Conservation (phyloP, 2,797 vertebrate genomes). For the Sus cebifrons region DNA sequence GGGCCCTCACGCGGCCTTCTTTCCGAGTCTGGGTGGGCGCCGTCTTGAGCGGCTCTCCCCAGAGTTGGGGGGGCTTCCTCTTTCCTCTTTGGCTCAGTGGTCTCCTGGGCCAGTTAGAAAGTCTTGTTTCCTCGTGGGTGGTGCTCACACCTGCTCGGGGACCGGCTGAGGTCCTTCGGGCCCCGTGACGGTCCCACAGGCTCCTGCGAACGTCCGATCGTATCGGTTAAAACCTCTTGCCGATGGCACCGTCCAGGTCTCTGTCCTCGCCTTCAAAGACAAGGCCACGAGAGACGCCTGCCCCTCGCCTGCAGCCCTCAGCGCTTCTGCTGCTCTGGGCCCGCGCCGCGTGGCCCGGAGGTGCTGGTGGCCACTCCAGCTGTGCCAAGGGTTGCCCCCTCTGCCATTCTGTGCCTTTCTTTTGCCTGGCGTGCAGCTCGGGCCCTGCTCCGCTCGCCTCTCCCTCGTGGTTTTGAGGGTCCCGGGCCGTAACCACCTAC, state of each 20-base stretch:
- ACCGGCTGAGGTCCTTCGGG: background rate
- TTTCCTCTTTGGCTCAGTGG: background rate
- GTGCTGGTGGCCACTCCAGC: fast-evolving
- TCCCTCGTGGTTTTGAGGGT: background rate
- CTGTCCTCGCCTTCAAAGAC: background rate
- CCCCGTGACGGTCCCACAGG: background rate
- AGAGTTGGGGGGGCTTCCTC: background rate
- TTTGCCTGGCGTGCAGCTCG: background rate
- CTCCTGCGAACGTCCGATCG: background rate
- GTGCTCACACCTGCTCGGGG: no score
- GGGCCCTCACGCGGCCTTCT: no score
- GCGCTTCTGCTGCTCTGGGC: background rate
- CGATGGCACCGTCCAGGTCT: background rate
- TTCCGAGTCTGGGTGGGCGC: background rate
- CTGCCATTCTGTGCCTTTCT: no score
- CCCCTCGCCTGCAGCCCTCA: background rate
- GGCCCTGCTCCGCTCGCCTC: background rate
- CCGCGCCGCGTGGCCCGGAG: fast-evolving
- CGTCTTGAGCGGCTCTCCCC: background rate
- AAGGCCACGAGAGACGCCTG: fast-evolving
- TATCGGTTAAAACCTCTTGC: background rate
- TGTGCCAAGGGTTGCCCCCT: background rate
- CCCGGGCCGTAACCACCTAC: no score
- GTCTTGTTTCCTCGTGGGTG: background rate
- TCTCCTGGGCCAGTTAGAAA: no score